Base-by-base conservation (phyloP, 2,113 vertebrate species). In the Phrynosoma blainvillii region DNA sequence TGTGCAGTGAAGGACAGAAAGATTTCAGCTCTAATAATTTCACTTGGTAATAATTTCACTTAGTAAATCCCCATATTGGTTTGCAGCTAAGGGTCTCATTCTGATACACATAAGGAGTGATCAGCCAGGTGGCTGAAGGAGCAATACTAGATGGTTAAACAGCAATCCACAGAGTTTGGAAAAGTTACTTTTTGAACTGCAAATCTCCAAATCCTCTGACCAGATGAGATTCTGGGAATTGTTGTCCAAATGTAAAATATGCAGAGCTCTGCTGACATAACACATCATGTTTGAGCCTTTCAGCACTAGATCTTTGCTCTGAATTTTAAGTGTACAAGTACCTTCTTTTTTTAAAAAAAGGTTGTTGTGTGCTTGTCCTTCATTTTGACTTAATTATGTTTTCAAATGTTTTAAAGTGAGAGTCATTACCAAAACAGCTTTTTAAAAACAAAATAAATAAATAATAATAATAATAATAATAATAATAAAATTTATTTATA, bases 1-100 rank as follows among this genome's bases (percentile, higher is more conserved):
- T 79, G 42, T 85, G 54, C 0, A 0, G 2, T 56, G 32, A 77
- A 5, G 70, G 76, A 27, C 73, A 68, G 9, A 0, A 70, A 71
- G 16, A 30, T 89, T 84, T 81, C 65, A 90, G 8, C 18, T 59
- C 59, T 77, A 77, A 65, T 21, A 65, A 21, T 65, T 21, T 65
- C 62, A 65, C 12, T 85, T 23, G 7, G 75, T 47, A 47, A 47
- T 47, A 47, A 47, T 47, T 77, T 85, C 27, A 77, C 30, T 65
- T 62, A 7, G 52, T 59, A 62, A 59, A 20, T 84, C 18, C 20
- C 66, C 30, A 52, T 25, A 42, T 20, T 32, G 30, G 47, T 10
- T 36, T 56, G 12, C 47, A 65, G 56, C 79, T 62, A 7, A 21
- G 18, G n/a, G 2, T 1, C 3, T 32, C 11, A 54, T 79, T 79